Evolutionary conservation across 2,888 invertebrate species (phyloP).

Genomic region (Pomacea canaliculata): DNA sequence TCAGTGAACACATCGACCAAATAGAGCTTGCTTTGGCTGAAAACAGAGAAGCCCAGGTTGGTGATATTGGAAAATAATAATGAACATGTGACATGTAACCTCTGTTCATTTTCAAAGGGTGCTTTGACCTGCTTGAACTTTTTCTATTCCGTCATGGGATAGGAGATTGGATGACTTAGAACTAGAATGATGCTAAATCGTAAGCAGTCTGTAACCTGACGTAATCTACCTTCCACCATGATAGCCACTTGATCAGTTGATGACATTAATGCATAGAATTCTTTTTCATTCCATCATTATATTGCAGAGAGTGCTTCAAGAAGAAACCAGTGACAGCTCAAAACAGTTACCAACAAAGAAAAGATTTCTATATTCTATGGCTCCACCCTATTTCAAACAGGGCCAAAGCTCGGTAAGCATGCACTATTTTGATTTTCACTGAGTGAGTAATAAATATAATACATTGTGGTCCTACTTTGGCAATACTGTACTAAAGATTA

Average conservation of each 20-base stretch:
- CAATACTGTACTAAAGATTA: too few relatives aligned
- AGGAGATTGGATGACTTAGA: too few relatives aligned
- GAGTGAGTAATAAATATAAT: too few relatives aligned
- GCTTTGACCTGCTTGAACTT: too few relatives aligned
- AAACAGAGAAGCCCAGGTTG: constrained; percentile 59
- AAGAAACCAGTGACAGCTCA: constrained; percentile 19
- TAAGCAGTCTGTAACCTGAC: too few relatives aligned
- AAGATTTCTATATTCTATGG: constrained; percentile 13
- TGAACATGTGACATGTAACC: neutral
- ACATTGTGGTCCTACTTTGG: too few relatives aligned
- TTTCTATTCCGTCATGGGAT: too few relatives aligned
- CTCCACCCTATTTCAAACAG: constrained; percentile 29
- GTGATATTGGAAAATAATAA: neutral
- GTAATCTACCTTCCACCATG: constrained; percentile 41
- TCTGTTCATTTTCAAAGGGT: neutral
- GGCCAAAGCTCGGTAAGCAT: constrained; percentile 21
- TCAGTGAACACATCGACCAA: constrained; percentile 49
- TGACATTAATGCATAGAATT: too few relatives aligned
- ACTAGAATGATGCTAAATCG: too few relatives aligned
- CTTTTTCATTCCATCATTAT: too few relatives aligned
- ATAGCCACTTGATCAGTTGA: too few relatives aligned
- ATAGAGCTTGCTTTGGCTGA: constrained; percentile 51
- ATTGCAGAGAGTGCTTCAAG: constrained; percentile 28
- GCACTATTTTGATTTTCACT: too few relatives aligned
- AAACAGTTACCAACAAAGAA: constrained; percentile 4